These are phyloP conservation scores for Ellobium chinense DNA, from an alignment of 2,888 invertebrate genomes.

Conservation along the genomic window DNA sequence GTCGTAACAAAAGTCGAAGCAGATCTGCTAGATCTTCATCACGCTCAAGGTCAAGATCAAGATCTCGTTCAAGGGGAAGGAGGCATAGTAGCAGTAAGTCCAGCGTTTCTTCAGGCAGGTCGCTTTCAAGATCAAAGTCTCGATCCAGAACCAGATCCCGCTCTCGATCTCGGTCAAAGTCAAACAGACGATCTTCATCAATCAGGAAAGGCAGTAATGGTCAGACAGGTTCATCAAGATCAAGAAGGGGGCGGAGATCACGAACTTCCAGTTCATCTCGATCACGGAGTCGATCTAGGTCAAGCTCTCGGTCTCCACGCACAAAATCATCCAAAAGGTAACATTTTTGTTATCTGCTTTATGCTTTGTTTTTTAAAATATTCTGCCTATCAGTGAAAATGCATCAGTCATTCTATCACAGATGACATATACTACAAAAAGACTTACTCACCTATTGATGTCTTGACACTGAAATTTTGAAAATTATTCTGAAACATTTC, in stretches of 20 bases:
- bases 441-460: no score
- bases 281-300: constrained; percentile 48
- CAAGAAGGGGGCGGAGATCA: constrained; percentile 60
- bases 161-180: constrained; percentile 54
- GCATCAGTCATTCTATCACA: no score
- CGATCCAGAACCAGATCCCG: constrained; percentile 54
- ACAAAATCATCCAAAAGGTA: constrained; percentile 71
- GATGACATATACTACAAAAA: no score
- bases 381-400: no score
- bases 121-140: constrained; percentile 60
- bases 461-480: no score
- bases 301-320: constrained; percentile 63
- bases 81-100: constrained; percentile 47
- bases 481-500: no score
- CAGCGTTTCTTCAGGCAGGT: constrained; percentile 51
- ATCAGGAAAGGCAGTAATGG: constrained; percentile 31
- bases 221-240: constrained; percentile 53
- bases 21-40: constrained; percentile 29
- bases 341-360: constrained; percentile 25
- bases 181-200: constrained; percentile 36
- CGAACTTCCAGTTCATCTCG: constrained; percentile 48
- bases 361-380: no score
- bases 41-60: constrained; percentile 54
- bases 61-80: constrained; percentile 40
- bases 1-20: constrained; percentile 16